Percentiles rank a stretch among this genome's conserved stretches.
phyloP scores from a whole-genome alignment of 2,113 vertebrate genomes.

The Misgurnus mizolepis region DNA sequence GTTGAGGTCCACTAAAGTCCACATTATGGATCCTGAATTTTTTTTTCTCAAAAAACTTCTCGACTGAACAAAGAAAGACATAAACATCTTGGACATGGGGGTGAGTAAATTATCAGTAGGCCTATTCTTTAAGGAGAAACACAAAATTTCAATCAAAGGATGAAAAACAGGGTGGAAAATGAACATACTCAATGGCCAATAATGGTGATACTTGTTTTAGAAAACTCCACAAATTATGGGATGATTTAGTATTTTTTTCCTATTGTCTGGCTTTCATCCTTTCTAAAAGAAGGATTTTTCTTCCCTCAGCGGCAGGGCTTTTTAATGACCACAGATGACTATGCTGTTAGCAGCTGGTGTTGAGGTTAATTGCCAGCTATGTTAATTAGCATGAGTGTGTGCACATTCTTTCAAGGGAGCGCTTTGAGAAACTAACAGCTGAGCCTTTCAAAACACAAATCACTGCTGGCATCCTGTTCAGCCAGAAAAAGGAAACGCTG shows the following conservation, averaged over 20 bases:
- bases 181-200: no score
- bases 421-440: constrained; percentile 35
- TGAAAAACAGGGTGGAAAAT: no score
- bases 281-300: neutral
- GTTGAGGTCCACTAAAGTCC: no score
- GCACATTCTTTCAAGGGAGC: neutral
- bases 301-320: neutral
- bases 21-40: no score
- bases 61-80: no score
- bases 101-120: no score
- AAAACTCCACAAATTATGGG: neutral
- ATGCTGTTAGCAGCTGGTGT: constrained; percentile 41
- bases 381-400: constrained; percentile 40
- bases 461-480: constrained; percentile 29
- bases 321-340: constrained; percentile 23
- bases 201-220: neutral
- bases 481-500: constrained; percentile 53
- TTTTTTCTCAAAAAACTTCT: no score
- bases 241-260: neutral
- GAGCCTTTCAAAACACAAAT: constrained; percentile 39
- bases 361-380: constrained; percentile 43
- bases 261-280: neutral
- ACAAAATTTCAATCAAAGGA: no score
- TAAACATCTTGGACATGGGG: no score
- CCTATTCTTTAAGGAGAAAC: no score